Percentiles rank a stretch among this genome's conserved stretches.
Evolutionary conservation across 2,888 invertebrate genomes (phyloP).

Genomic region (Pseudanteris insignis): DNA sequence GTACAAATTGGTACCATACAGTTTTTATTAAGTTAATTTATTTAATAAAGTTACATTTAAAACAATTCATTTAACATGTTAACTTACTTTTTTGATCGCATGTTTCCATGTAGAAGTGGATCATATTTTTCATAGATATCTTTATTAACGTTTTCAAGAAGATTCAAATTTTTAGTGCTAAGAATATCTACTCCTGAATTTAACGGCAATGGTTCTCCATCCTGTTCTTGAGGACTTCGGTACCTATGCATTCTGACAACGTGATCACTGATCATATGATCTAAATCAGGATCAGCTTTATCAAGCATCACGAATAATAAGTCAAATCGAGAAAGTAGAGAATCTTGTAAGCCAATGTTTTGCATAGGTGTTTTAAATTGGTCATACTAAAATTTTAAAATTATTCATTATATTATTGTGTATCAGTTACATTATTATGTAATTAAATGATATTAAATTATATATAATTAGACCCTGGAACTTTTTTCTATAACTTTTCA

Average conservation of each 20-base stretch:
- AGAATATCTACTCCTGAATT: conserved; percentile 85
- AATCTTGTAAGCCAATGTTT: conserved; percentile 98
- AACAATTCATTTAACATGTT: background rate
- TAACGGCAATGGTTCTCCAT: conserved; percentile 91
- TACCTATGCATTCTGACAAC: conserved; percentile 98
- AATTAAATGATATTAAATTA: no score
- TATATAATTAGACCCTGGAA: no score
- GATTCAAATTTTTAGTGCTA: conserved; percentile 80
- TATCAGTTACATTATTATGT: no score
- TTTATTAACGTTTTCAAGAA: conserved; percentile 73
- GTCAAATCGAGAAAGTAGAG: conserved; percentile 96
- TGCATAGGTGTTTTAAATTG: conserved; percentile 99
- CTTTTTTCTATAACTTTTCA: no score
- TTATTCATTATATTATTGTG: no score
- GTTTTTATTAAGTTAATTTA: no score
- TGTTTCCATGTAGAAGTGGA: conserved; percentile 85
- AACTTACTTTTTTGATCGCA: conserved; percentile 72
- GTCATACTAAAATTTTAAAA: conserved; percentile 93
- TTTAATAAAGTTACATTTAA: background rate
- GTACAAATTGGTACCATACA: no score
- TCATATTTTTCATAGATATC: conserved; percentile 93
- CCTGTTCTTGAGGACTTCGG: conserved; percentile 90
- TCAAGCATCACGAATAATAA: conserved; percentile 97
- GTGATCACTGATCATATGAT: conserved; percentile 93
- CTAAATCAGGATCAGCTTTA: conserved; percentile 87